phyloP scores from a whole-genome alignment of 2,888 invertebrate genomes.

The Galerucella calmariensis region DNA sequence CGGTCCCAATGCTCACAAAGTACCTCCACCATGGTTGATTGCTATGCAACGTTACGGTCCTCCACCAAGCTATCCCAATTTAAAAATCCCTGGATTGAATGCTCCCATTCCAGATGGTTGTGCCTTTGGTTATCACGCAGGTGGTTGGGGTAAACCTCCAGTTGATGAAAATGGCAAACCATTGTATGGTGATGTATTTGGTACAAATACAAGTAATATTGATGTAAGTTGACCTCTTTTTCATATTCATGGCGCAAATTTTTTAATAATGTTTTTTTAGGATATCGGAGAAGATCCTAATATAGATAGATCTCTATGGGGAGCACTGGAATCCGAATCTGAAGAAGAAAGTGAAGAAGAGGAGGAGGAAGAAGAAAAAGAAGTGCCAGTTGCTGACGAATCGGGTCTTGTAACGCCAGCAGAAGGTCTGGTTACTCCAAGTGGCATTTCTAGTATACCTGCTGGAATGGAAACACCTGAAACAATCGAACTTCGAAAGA shows the following conservation, averaged over 20 bases:
- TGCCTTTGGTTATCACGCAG: constrained; percentile 98
- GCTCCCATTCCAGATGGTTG: constrained; percentile 98
- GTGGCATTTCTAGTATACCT: constrained; percentile 90
- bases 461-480: constrained; percentile 98
- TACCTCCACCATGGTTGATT: constrained; percentile 94
- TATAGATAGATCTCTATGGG: constrained; percentile 95
- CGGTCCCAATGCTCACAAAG: constrained; percentile 89
- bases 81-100: constrained; percentile 97
- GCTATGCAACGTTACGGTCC: constrained; percentile 99
- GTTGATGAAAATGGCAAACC: constrained; percentile 98
- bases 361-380: constrained; percentile 76
- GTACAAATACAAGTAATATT: constrained; percentile 78
- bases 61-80: constrained; percentile 97
- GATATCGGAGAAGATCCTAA: constrained; percentile 82
- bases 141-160: constrained; percentile 99
- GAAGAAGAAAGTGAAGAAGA: constrained; percentile 80
- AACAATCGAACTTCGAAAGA: constrained; percentile 96
- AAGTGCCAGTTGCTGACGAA: constrained; percentile 72
- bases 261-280: constrained; percentile 56
- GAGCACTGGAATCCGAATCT: constrained; percentile 93
- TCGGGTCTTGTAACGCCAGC: constrained; percentile 93
- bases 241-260: neutral
- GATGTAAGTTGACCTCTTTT: constrained; percentile 69
- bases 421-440: constrained; percentile 94
- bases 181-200: constrained; percentile 98